phyloP scores from a whole-genome alignment of 2,113 vertebrate genomes.

The Alaudala cheleensis region DNA sequence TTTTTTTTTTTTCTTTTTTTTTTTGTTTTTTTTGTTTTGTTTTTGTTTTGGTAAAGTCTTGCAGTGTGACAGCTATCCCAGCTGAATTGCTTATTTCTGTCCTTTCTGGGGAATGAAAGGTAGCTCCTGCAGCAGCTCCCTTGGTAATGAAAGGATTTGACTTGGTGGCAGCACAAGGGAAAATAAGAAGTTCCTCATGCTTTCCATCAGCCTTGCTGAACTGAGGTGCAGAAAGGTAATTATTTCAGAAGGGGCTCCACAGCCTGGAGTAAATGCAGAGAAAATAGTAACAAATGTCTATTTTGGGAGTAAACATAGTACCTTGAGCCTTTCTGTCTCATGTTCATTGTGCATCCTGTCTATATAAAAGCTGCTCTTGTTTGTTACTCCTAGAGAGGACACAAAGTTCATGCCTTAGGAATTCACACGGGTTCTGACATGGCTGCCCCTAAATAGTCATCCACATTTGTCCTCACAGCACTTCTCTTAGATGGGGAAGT shows the following conservation, averaged over 20 bases:
- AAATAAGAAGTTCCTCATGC: background rate
- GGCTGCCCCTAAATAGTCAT: background rate
- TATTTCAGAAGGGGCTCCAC: background rate
- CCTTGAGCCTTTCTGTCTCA: background rate
- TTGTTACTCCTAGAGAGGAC: background rate
- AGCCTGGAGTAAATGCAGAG: background rate
- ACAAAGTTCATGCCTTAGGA: background rate
- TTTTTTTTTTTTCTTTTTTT: background rate
- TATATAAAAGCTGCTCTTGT: background rate
- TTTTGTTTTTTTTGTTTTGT: too few relatives aligned
- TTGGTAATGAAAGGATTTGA: background rate
- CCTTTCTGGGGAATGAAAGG: background rate
- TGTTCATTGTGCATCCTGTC: background rate
- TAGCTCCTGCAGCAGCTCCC: background rate
- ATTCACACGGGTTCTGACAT: background rate
- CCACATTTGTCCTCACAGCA: background rate
- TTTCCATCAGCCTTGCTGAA: background rate
- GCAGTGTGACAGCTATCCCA: background rate
- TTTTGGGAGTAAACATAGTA: background rate
- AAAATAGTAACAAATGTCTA: background rate
- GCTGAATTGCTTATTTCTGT: background rate
- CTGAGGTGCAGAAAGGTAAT: background rate
- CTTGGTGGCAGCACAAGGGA: background rate
- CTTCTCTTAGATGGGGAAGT: background rate
- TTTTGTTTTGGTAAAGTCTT: background rate